These are phyloP conservation scores for Molorchus minor DNA, from an alignment of 2,888 invertebrate species.

Conservation along the genomic window DNA sequence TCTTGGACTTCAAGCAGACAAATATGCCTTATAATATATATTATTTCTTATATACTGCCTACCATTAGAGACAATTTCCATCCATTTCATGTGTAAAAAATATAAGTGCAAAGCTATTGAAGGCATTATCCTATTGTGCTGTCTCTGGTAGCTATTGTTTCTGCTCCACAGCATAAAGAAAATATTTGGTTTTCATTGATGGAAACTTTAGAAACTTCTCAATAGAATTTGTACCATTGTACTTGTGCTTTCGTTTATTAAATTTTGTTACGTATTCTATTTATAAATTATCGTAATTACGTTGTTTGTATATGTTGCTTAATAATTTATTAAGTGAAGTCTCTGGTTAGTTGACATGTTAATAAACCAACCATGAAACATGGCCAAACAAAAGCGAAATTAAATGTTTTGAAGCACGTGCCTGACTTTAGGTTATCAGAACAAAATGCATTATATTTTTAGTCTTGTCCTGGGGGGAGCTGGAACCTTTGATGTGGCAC, in stretches of 20 bases:
- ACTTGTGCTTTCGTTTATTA: conserved; percentile 15
- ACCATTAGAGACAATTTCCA: conserved; percentile 9
- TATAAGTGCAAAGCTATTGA: conserved; percentile 16
- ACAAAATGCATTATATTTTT: too few species aligned
- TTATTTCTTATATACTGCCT: conserved; percentile 12
- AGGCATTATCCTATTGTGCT: conserved; percentile 35
- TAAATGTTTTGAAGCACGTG: too few species aligned
- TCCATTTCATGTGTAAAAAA: conserved; percentile 19
- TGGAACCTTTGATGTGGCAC: too few species aligned
- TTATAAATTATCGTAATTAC: not conserved
- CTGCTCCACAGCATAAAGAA: conserved; percentile 46
- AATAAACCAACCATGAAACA: too few species aligned
- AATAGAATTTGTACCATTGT: conserved; percentile 4
- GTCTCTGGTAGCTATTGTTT: conserved; percentile 42
- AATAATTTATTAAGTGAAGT: too few species aligned
- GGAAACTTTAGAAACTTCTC: conserved; percentile 20
- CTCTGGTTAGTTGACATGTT: too few species aligned
- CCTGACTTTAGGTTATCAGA: too few species aligned
- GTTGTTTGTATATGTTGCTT: not conserved
- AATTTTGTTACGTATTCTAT: conserved; percentile 7
- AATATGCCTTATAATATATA: conserved; percentile 6
- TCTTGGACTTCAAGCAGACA: not conserved
- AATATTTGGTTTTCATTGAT: conserved; percentile 30
- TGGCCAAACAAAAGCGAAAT: too few species aligned
- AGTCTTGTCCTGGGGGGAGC: too few species aligned